Percentiles rank a stretch among this genome's conserved stretches.
Conservation (phyloP, 1,140 invertebrate genomes). For the Lordiphosa clarofinis region DNA sequence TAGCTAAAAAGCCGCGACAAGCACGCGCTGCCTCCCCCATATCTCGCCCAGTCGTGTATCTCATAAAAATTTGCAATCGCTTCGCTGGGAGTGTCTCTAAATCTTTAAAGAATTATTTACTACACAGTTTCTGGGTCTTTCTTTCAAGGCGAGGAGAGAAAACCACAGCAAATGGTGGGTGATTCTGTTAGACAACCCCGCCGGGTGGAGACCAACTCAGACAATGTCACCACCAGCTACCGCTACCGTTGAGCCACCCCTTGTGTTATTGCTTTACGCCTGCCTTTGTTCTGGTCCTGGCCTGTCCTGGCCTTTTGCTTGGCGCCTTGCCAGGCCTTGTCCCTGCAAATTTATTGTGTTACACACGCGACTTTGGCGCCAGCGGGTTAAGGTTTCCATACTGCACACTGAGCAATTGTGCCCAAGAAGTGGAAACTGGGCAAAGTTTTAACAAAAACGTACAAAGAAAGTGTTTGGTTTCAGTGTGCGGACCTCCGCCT, state of each 20-base stretch:
- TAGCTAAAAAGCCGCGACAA: slow-evolving; percentile 69
- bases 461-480: too few species aligned
- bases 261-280: slow-evolving; percentile 64
- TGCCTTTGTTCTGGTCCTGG: slow-evolving; percentile 51
- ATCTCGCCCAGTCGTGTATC: slow-evolving; percentile 8
- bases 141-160: slow-evolving; percentile 1
- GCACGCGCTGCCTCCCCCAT: slow-evolving; percentile 41
- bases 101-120: slow-evolving; percentile 78
- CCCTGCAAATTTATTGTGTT: slow-evolving; percentile 73
- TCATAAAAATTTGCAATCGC: slow-evolving; percentile 76
- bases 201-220: slow-evolving; percentile 12
- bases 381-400: slow-evolving; percentile 67
- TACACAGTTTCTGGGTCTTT: slow-evolving; percentile 49
- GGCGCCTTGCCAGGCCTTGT: slow-evolving; percentile 49
- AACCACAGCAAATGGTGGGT: slow-evolving; percentile 41
- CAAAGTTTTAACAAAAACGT: too few species aligned
- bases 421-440: neutral
- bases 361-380: slow-evolving; percentile 66
- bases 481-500: slow-evolving; percentile 14
- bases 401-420: slow-evolving; percentile 7
- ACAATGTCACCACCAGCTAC: slow-evolving; percentile 67
- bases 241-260: slow-evolving; percentile 69
- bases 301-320: slow-evolving; percentile 27
- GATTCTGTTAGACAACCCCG: slow-evolving; percentile 37
- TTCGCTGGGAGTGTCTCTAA: slow-evolving; percentile 57